Percentiles rank a stretch among this genome's conserved stretches.
These are phyloP conservation scores for Kryphioiulus occultus DNA, from an alignment of 2,888 invertebrate genomes.

Conservation along the genomic window DNA sequence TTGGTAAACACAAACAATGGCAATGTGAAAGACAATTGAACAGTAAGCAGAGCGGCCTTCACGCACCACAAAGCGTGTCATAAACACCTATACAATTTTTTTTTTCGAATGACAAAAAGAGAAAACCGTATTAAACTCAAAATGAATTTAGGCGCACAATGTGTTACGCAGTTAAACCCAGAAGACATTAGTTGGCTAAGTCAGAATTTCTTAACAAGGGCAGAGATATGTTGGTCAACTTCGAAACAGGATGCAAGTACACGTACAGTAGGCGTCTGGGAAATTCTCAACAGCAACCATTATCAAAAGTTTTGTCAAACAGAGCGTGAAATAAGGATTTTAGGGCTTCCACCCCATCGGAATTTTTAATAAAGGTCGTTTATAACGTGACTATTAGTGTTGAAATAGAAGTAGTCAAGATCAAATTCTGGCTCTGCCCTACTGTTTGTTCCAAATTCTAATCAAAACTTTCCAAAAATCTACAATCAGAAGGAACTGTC, in stretches of 20 bases:
- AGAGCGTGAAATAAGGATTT: neutral
- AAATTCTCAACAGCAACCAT: neutral
- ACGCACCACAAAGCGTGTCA: conserved; percentile 11
- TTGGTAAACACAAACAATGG: neutral
- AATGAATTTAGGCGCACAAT: neutral
- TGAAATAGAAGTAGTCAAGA: neutral
- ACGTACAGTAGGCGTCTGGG: neutral
- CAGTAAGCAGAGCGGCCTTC: conserved; percentile 4
- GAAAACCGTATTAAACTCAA: neutral
- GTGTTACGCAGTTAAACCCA: neutral
- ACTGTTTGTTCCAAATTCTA: too few species aligned
- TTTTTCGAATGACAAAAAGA: neutral
- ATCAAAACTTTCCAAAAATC: too few species aligned
- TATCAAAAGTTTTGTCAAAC: neutral
- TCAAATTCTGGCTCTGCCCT: neutral
- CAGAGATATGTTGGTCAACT: neutral
- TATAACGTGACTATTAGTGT: neutral
- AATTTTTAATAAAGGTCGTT: neutral
- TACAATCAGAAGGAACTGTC: too few species aligned
- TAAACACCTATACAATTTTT: neutral
- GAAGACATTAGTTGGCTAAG: neutral
- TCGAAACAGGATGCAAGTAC: neutral
- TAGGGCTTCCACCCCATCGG: neutral
- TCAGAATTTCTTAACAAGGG: neutral
- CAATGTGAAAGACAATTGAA: neutral